Conservation (phyloP, 2,888 invertebrate species). For the Furcula furcula region DNA sequence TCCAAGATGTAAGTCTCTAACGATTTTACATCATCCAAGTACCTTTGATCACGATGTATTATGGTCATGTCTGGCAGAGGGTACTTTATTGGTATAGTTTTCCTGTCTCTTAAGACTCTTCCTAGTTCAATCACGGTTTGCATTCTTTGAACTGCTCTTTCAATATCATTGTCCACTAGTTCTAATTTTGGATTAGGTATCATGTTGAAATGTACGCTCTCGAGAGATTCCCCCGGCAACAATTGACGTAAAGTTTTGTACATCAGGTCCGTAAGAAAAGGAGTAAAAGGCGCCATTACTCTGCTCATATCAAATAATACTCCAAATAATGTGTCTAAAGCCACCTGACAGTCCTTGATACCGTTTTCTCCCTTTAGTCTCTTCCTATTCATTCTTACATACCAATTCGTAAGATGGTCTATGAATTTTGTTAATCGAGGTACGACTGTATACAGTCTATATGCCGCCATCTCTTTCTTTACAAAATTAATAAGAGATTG, state of each 20-base stretch:
- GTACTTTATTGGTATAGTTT: slow-evolving; percentile 97
- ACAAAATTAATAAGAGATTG: slow-evolving; percentile 95
- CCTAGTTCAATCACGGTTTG: slow-evolving; percentile 97
- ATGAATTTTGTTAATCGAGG: slow-evolving; percentile 97
- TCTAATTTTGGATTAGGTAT: slow-evolving; percentile 87
- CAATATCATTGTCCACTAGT: slow-evolving; percentile 92
- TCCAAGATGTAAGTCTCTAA: slow-evolving; percentile 93
- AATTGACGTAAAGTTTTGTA: slow-evolving; percentile 92
- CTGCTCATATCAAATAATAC: slow-evolving; percentile 94
- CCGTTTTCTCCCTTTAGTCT: slow-evolving; percentile 96
- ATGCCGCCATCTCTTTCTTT: slow-evolving; percentile 95
- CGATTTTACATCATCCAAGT: slow-evolving; percentile 89
- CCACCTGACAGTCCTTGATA: slow-evolving; percentile 89
- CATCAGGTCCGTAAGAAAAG: slow-evolving; percentile 97
- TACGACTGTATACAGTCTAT: slow-evolving; percentile 97
- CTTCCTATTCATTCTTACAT: slow-evolving; percentile 97
- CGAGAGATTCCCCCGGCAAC: slow-evolving; percentile 76
- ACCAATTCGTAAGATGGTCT: slow-evolving; percentile 99
- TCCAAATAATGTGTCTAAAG: slow-evolving; percentile 93
- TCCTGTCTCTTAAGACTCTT: slow-evolving; percentile 94
- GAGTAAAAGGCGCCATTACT: slow-evolving; percentile 98
- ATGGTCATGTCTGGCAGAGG: slow-evolving; percentile 98
- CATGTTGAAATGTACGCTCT: slow-evolving; percentile 96
- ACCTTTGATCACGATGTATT: slow-evolving; percentile 91
- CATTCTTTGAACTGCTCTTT: slow-evolving; percentile 95